Evolutionary conservation across 2,113 vertebrate species (phyloP).

Genomic region (Pachyramphus minor): DNA sequence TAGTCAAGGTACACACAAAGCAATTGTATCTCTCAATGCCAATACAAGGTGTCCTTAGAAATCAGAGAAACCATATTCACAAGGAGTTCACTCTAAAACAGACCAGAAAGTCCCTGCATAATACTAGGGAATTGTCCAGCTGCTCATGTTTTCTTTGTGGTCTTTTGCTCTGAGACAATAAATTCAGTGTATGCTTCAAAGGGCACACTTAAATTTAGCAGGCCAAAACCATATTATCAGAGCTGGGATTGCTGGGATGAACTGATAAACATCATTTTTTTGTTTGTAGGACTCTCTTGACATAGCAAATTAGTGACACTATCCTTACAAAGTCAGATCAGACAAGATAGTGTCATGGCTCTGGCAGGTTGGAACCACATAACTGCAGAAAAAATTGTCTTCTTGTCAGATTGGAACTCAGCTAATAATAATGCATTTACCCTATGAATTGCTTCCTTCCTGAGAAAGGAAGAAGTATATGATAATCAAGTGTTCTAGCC

Average conservation of each 20-base stretch:
- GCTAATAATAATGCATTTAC: neutral
- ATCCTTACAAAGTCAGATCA: neutral
- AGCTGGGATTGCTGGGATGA: neutral
- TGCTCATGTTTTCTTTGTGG: neutral
- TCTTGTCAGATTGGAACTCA: neutral
- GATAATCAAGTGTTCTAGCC: neutral
- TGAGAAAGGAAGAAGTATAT: neutral
- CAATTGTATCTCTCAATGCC: neutral
- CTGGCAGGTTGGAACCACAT: neutral
- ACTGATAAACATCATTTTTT: neutral
- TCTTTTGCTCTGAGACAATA: neutral
- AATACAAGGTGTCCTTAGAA: neutral
- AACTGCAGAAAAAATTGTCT: neutral
- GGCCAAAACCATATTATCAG: neutral
- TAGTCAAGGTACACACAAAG: neutral
- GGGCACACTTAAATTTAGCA: neutral
- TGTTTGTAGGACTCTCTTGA: neutral
- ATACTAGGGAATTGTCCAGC: neutral
- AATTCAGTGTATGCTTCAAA: neutral
- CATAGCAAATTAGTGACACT: neutral
- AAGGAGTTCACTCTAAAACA: neutral
- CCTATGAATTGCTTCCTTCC: neutral
- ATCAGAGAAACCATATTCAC: neutral
- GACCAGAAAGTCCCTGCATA: neutral
- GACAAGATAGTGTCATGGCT: neutral